phyloP scores from a whole-genome alignment of 2,113 vertebrate genomes.

The Mobula hypostoma region DNA sequence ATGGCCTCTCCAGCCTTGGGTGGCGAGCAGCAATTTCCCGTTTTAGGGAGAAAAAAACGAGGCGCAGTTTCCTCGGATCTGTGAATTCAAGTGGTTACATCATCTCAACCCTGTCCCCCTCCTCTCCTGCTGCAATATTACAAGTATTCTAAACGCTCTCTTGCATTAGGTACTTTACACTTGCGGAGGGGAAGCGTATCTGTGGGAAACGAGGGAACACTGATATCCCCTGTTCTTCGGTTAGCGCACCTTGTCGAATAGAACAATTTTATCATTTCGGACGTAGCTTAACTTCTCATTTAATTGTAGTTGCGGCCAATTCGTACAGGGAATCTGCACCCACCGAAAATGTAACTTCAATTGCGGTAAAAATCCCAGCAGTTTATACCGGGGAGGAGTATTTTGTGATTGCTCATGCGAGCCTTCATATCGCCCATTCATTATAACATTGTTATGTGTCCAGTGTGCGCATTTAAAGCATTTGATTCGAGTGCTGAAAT shows the following conservation, averaged over 20 bases:
- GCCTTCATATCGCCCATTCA: neutral
- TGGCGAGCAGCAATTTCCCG: neutral
- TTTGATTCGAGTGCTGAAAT: neutral
- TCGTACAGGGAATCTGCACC: neutral
- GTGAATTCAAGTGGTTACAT: neutral
- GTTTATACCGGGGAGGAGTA: neutral
- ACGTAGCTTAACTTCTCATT: neutral
- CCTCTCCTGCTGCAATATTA: neutral
- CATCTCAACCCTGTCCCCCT: too few species aligned
- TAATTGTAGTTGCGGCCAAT: neutral
- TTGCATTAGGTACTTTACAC: too few species aligned
- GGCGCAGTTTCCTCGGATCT: neutral
- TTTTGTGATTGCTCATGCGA: neutral
- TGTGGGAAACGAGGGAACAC: neutral
- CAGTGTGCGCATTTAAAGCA: neutral
- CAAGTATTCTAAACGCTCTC: neutral
- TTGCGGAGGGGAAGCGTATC: neutral
- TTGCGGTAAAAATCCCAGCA: neutral
- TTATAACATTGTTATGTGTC: neutral
- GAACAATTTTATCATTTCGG: neutral
- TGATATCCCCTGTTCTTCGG: too few species aligned
- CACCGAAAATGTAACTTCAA: neutral
- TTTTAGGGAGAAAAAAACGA: neutral
- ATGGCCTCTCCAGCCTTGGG: neutral
- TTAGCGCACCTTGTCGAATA: neutral